These are phyloP conservation scores for Phaetusa simplex DNA, from an alignment of 2,113 vertebrate species.

Conservation along the genomic window DNA sequence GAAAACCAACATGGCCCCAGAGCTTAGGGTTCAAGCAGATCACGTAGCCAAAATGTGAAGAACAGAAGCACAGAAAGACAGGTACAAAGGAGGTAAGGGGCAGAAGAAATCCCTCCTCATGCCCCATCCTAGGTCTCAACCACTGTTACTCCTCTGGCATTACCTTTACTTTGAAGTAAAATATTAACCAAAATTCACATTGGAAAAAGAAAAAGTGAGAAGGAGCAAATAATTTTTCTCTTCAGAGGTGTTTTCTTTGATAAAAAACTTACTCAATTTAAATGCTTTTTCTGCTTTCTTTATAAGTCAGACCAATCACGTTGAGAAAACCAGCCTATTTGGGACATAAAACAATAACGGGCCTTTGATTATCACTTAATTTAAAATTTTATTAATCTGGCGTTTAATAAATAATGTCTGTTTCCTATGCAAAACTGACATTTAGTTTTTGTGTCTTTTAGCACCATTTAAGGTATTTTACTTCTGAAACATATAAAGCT, in stretches of 20 bases:
- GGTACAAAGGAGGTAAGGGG: background rate
- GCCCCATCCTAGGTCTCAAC: background rate
- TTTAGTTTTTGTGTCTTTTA: background rate
- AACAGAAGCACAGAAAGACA: background rate
- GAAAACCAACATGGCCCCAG: background rate
- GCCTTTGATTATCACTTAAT: background rate
- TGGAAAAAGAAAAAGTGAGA: background rate
- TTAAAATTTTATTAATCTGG: background rate
- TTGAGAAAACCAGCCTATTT: background rate
- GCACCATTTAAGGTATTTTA: background rate
- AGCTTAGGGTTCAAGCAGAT: background rate
- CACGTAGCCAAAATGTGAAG: background rate
- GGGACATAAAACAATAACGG: background rate
- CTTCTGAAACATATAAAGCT: background rate
- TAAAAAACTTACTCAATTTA: background rate
- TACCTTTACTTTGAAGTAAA: background rate
- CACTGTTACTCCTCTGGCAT: background rate
- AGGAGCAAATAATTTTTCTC: background rate
- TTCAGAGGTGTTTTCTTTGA: background rate
- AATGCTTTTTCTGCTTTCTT: background rate
- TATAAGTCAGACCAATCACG: background rate
- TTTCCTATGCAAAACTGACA: background rate
- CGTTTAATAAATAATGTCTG: background rate
- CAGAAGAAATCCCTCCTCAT: background rate
- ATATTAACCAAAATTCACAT: background rate